A percentile compares a stretch with the other conserved stretches of the same genome.
Evolutionary conservation across 2,888 invertebrate species (phyloP).

Genomic region (Phaonia tiefii): DNA sequence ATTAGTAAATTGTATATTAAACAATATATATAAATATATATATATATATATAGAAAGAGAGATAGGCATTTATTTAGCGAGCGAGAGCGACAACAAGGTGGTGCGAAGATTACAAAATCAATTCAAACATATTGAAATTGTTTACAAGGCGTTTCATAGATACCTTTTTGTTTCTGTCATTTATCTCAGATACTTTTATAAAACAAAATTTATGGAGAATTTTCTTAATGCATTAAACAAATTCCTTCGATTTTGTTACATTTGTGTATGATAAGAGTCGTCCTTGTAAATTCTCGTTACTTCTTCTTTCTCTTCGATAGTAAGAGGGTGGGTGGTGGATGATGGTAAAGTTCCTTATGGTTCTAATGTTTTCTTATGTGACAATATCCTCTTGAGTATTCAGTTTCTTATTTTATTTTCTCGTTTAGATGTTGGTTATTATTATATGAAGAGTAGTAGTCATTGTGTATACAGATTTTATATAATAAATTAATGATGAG

Average conservation of each 20-base stretch:
- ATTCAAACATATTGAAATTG: no score
- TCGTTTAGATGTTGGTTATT: no score
- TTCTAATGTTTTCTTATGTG: constrained; percentile 64
- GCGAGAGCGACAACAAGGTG: constrained; percentile 20
- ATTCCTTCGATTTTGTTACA: not conserved
- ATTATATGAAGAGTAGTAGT: no score
- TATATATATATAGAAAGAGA: not conserved
- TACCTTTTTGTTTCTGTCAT: constrained; percentile 55
- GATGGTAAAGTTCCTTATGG: constrained; percentile 49
- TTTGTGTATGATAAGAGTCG: constrained; percentile 3
- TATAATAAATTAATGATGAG: constrained; percentile 53
- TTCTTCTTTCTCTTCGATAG: constrained; percentile 35
- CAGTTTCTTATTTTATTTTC: not conserved
- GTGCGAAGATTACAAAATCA: not conserved
- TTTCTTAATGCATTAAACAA: not conserved
- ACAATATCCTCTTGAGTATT: constrained; percentile 25
- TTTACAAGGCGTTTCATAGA: constrained; percentile 27
- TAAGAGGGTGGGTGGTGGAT: no score
- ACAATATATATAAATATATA: not conserved
- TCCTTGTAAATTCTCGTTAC: constrained; percentile 52
- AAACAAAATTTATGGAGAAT: constrained; percentile 43
- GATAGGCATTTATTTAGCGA: not conserved
- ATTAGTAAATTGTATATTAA: not conserved
- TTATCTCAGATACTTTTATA: constrained; percentile 49
- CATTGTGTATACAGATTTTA: constrained; percentile 23